These are phyloP conservation scores for Brachirus orientalis DNA, from an alignment of 2,113 vertebrate species.

Conservation along the genomic window DNA sequence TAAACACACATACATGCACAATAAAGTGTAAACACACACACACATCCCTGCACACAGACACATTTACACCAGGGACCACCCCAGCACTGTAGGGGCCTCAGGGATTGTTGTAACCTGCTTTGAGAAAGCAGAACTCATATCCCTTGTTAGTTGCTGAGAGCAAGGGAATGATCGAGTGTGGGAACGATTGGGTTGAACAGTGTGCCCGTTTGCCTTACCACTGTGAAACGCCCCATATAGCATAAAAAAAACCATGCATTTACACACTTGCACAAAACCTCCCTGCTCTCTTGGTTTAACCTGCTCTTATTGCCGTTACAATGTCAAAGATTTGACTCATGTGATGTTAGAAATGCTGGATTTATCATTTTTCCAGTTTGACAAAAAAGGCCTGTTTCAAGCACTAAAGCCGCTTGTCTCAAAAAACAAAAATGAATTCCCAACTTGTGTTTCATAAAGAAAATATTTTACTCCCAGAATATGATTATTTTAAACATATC, in stretches of 20 bases:
- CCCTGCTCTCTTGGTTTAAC: background rate
- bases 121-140: constrained; percentile 52
- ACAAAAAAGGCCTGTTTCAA: no score
- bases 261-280: background rate
- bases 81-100: constrained; percentile 36
- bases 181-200: constrained; percentile 33
- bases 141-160: constrained; percentile 49
- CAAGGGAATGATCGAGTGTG: constrained; percentile 53
- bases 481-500: no score
- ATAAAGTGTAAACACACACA: constrained; percentile 21
- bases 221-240: constrained; percentile 30
- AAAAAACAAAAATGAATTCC: no score
- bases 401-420: no score
- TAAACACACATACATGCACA: constrained; percentile 15
- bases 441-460: no score
- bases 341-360: background rate
- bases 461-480: no score
- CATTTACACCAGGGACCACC: constrained; percentile 70
- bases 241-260: constrained; percentile 4
- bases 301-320: background rate
- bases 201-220: constrained; percentile 32
- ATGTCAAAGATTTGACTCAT: background rate
- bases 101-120: constrained; percentile 64
- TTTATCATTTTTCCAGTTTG: no score
- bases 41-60: constrained; percentile 4